These are phyloP conservation scores for Diplodus puntazzo DNA, from an alignment of 2,797 vertebrate species.

Conservation along the genomic window DNA sequence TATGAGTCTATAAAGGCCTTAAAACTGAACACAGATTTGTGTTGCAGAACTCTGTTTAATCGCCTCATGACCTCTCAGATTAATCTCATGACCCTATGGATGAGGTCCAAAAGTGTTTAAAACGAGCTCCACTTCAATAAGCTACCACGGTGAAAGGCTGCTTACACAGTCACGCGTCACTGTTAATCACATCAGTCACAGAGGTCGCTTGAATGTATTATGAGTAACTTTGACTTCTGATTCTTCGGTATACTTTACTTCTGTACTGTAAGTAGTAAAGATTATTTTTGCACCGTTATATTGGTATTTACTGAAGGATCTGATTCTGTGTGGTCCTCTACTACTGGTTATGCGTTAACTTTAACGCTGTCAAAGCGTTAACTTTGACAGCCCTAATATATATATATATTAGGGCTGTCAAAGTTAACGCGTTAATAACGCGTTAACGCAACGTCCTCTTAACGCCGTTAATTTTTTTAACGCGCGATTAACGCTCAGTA, in stretches of 20 bases:
- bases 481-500: too few species aligned
- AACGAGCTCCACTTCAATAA: background rate
- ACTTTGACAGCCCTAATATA: too few species aligned
- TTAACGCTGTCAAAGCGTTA: too few species aligned
- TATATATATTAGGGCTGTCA: too few species aligned
- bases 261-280: background rate
- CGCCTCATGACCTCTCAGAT: background rate
- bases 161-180: background rate
- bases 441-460: too few species aligned
- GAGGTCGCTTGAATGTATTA: background rate
- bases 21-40: background rate
- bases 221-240: background rate
- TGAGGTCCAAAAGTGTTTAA: background rate
- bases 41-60: background rate
- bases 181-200: background rate
- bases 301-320: too few species aligned
- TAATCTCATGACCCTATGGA: too few species aligned
- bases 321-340: too few species aligned
- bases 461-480: too few species aligned
- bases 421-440: too few species aligned
- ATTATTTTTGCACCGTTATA: too few species aligned
- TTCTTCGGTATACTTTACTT: background rate
- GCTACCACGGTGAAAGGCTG: background rate
- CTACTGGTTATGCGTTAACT: too few species aligned
- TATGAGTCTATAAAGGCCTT: background rate